A percentile compares a stretch with the other conserved stretches of the same genome.
Conservation (phyloP, 2,888 invertebrate genomes). For the Nesidiocoris tenuis region DNA sequence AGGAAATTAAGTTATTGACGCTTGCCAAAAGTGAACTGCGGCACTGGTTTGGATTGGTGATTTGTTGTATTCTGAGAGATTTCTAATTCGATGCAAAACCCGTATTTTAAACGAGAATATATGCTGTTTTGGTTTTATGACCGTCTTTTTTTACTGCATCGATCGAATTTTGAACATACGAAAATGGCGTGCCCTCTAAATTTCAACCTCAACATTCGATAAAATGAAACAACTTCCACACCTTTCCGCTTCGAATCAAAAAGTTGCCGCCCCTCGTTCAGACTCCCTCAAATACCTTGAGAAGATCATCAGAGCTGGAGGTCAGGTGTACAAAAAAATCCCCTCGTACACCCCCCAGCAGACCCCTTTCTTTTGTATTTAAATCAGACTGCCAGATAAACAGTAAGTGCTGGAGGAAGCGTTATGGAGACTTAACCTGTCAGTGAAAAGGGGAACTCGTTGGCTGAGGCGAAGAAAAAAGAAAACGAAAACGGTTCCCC, state of each 20-base stretch:
- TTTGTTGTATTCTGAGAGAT: not conserved
- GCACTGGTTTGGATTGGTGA: not conserved
- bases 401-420: conserved; percentile 32
- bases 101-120: too few relatives aligned
- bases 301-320: conserved; percentile 36
- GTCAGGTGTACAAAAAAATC: conserved; percentile 42
- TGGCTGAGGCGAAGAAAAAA: conserved; percentile 19
- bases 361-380: conserved; percentile 39
- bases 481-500: conserved; percentile 6
- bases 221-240: too few relatives aligned
- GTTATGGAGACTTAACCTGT: conserved; percentile 45
- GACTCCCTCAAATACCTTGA: conserved; percentile 40
- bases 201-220: too few relatives aligned
- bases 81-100: too few relatives aligned
- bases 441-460: not conserved
- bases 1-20: conserved; percentile 43
- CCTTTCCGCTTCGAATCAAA: conserved; percentile 18
- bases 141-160: too few relatives aligned
- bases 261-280: conserved; percentile 21
- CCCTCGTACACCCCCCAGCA: conserved; percentile 25
- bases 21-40: conserved; percentile 21
- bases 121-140: too few relatives aligned
- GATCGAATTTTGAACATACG: too few relatives aligned
- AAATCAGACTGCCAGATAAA: conserved; percentile 38
- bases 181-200: too few relatives aligned